Evolutionary conservation across 2,888 invertebrate genomes (phyloP), one percentile per base, ranked within the genome.

Genomic region (Meliscaeva auricollis): DNA sequence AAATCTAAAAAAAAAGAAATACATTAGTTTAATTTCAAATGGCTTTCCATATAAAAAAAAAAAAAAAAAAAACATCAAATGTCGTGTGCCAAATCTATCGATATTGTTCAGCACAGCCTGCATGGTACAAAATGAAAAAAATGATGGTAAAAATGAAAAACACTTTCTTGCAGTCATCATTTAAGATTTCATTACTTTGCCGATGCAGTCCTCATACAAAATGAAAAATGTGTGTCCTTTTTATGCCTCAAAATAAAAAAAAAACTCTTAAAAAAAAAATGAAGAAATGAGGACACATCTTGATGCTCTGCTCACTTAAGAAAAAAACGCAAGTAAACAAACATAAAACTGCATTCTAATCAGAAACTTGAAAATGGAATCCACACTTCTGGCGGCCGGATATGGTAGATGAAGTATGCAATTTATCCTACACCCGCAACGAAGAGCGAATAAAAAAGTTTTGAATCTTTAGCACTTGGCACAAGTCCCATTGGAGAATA

Each of bases 181-280:
- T 56, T 52, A 41, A 70, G 54, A 73, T 78, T 74, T 83, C 38
- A 83, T 83, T 69, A 58, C 74, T 56, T 69, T 74, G 30, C 56
- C 70, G 78, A 68, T 64, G 56, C 78, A 78, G 78, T 83, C 83
- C 74, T 79, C 74, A 70, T 26, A 13, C 0, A 74, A 78, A 64
- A 69, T 64, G n/a, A 60, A n/a, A 64, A 74, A 74, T 74, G 32
- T 83, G 17, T 69, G 20, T 70, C 30, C 26, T 70, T 56, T 58
- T 46, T 44, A 58, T 77, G 48, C 17, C 7, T 30, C n/a, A 9
- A 32, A 32, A 30, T 7, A 32, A 52, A n/a, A n/a, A 9, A 52
- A 15, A 52, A 50, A n/a, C n/a, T n/a, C n/a, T n/a, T n/a, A n/a
- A n/a, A 52, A 8, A 1, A 7, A 5, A 0, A n/a, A 6, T 9